phyloP scores from a whole-genome alignment of 1,140 invertebrate species.

The Theocolax elegans region DNA sequence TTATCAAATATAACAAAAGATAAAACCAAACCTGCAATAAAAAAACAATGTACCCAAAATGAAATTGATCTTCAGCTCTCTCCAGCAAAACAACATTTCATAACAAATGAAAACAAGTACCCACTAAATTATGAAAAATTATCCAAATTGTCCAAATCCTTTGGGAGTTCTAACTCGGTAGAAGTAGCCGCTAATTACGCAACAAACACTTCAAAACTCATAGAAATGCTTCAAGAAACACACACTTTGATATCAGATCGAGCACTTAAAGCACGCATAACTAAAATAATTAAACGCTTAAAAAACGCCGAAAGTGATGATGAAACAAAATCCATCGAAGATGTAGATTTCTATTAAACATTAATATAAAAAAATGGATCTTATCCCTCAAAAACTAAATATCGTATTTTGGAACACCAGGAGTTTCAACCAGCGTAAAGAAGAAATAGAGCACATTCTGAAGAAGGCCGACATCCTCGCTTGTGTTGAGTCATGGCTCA shows the following conservation, averaged over 20 bases:
- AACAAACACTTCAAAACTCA: no score
- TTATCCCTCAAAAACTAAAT: no score
- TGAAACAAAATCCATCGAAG: no score
- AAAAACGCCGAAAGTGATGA: no score
- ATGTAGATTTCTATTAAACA: no score
- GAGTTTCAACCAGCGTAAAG: background rate
- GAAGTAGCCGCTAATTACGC: no score
- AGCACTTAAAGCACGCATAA: no score
- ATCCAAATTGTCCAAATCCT: background rate
- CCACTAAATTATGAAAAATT: background rate
- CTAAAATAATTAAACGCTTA: no score
- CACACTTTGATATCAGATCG: no score
- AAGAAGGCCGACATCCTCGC: background rate
- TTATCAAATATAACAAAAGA: no score
- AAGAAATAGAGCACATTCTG: background rate
- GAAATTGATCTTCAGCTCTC: background rate
- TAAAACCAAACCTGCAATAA: background rate
- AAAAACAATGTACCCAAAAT: background rate
- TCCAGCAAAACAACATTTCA: background rate
- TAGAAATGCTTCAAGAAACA: background rate
- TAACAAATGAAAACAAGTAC: background rate
- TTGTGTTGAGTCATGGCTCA: background rate
- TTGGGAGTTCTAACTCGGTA: no score
- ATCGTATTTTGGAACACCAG: background rate
- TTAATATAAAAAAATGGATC: no score